Percentiles rank a stretch among this genome's conserved stretches.
phyloP scores from a whole-genome alignment of 2,113 vertebrate species.

The Saccopteryx leptura region DNA sequence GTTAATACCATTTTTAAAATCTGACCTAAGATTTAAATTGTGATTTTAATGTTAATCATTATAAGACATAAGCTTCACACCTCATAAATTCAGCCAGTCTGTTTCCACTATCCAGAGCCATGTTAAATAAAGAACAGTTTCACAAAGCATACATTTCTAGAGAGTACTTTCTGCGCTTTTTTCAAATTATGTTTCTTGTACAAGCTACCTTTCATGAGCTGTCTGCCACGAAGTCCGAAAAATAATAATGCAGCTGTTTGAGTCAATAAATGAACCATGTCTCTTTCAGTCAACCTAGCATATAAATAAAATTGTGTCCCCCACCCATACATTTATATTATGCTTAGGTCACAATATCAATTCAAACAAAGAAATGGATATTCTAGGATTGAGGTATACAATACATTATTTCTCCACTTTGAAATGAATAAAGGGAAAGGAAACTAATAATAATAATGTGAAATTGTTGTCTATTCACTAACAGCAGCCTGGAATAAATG shows the following conservation, averaged over 20 bases:
- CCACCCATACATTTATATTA: slow-evolving; percentile 78
- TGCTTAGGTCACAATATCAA: slow-evolving; percentile 82
- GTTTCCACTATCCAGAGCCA: slow-evolving; percentile 68
- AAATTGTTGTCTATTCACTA: slow-evolving; percentile 38
- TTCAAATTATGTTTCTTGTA: slow-evolving; percentile 81
- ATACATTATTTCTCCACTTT: slow-evolving; percentile 70
- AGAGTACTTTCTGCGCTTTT: slow-evolving; percentile 80
- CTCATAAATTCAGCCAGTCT: slow-evolving; percentile 84
- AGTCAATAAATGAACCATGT: slow-evolving; percentile 85
- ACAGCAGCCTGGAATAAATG: neutral
- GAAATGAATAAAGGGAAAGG: slow-evolving; percentile 60
- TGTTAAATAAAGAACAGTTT: slow-evolving; percentile 84
- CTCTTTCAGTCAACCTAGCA: slow-evolving; percentile 78
- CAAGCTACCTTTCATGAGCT: slow-evolving; percentile 83
- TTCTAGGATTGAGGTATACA: slow-evolving; percentile 62
- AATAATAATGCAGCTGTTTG: slow-evolving; percentile 87
- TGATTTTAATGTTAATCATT: slow-evolving; percentile 87
- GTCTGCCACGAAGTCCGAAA: slow-evolving; percentile 85
- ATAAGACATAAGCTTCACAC: slow-evolving; percentile 82
- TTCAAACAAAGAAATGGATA: slow-evolving; percentile 77
- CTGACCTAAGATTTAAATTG: slow-evolving; percentile 84
- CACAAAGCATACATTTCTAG: slow-evolving; percentile 85
- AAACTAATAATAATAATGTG: slow-evolving; percentile 78
- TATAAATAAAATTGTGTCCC: slow-evolving; percentile 82
- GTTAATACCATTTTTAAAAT: slow-evolving; percentile 81